Evolutionary conservation across 1,140 invertebrate species (phyloP).

Genomic region (Vollenhovia emeryi): DNA sequence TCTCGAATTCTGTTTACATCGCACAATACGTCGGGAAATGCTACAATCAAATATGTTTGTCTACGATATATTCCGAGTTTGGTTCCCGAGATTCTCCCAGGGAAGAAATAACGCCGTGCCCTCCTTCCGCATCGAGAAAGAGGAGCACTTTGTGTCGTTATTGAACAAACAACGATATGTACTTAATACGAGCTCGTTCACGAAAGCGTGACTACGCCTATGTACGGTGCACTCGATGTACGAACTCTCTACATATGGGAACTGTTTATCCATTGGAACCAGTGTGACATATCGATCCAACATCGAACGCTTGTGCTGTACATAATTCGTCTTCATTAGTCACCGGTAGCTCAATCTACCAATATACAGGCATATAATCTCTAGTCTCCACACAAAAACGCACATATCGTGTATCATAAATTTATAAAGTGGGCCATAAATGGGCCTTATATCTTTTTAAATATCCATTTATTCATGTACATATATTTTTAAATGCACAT

Average conservation of each 20-base stretch:
- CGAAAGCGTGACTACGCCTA: slow-evolving; percentile 38
- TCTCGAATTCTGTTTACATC: neutral
- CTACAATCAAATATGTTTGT: neutral
- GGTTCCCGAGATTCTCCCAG: neutral
- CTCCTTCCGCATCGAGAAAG: slow-evolving; percentile 7
- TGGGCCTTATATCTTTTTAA: too few species aligned
- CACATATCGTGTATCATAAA: neutral
- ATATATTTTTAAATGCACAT: neutral
- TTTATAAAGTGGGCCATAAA: too few species aligned
- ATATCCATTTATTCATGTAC: too few species aligned
- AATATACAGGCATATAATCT: neutral
- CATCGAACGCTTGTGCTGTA: slow-evolving; percentile 8
- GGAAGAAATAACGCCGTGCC: neutral
- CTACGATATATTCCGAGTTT: neutral
- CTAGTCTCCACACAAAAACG: neutral
- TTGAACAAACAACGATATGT: slow-evolving; percentile 54
- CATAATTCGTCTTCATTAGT: slow-evolving; percentile 44
- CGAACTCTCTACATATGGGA: neutral
- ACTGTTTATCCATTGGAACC: slow-evolving; percentile 35
- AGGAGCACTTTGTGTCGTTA: slow-evolving; percentile 45
- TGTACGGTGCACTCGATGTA: neutral
- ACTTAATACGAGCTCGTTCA: slow-evolving; percentile 41
- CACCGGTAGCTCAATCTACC: neutral
- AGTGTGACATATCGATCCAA: slow-evolving; percentile 49
- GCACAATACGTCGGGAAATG: neutral